Evolutionary conservation across 2,888 invertebrate genomes (phyloP), one percentile per base, ranked within the genome.

Genomic region (Rambutsinella grinnellia): DNA sequence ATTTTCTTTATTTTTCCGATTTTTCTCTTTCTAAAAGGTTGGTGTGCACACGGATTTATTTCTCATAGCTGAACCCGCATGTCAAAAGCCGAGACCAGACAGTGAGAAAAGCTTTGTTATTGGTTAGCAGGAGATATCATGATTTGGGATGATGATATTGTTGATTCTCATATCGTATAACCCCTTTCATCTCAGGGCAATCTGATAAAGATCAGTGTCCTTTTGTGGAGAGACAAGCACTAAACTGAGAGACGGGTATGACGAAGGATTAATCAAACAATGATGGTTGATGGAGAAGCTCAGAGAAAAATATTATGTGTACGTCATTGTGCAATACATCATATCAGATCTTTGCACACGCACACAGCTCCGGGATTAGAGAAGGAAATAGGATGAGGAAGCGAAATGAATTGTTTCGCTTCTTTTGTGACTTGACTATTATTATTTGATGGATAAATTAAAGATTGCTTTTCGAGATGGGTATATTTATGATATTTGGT

Each of bases 241-340:
- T 36, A 36, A 26, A 58, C 10, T 23, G 57, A 44, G 36, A 53
- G 17, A 19, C 27, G 47, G 49, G 27, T 49, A 49, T 36, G 44
- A 27, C 36, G 23, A 65, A 58, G 66, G 56, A 66, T 56, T 66
- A 56, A 46, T 66, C 56, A 66, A 46, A 56, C 51, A 63, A 63
- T 36, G 36, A 36, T 36, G 46, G 10, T 63, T 51, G 51, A 28
- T 63, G 63, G 63, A 46, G 36, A n/a, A 23, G 19, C 44, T 36
- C 6, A 36, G 36, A 13, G 49, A 19, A 60, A 60, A 5, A 19
- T 28, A 10, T 28, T 3, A n/a, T 36, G 36, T 36, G 5, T 36
- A 13, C 36, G 36, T 36, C 36, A 36, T 36, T 36, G 13, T 36
- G 36, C 36, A 36, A 36, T 36, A 36, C 36, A 13, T 36, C 36